A percentile compares a stretch with the other conserved stretches of the same genome.
These are phyloP conservation scores for Heterodera carotae DNA, from an alignment of 1,140 invertebrate genomes.

Conservation along the genomic window DNA sequence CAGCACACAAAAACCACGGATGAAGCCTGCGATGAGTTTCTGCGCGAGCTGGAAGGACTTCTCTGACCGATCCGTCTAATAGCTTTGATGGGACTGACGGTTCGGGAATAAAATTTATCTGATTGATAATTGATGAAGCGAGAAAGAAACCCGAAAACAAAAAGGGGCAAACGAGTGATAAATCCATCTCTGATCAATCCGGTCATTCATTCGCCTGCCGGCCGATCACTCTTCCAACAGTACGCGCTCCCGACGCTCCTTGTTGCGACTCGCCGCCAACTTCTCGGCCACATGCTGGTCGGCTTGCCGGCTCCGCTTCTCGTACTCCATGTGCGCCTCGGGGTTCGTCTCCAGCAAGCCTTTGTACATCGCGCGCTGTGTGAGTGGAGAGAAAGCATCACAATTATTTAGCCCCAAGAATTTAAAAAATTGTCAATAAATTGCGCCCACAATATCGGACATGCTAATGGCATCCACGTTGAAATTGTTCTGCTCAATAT, in stretches of 20 bases:
- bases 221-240: not conserved
- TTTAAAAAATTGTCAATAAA: not conserved
- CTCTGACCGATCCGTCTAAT: not conserved
- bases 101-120: not conserved
- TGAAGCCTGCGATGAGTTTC: constrained; percentile 38
- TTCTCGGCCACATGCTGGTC: not conserved
- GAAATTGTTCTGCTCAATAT: constrained; percentile 36
- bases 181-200: not conserved
- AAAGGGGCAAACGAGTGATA: not conserved
- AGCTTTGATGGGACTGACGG: not conserved
- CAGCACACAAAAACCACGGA: constrained; percentile 20
- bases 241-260: not conserved
- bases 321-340: not conserved
- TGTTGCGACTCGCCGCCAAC: not conserved
- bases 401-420: not conserved
- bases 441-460: constrained; percentile 19
- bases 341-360: not conserved
- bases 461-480: constrained; percentile 33
- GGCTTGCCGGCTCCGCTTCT: not conserved
- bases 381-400: too few relatives aligned
- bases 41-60: constrained; percentile 30
- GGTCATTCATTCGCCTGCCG: not conserved
- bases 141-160: constrained; percentile 1
- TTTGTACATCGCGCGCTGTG: not conserved
- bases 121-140: too few relatives aligned